phyloP scores from a whole-genome alignment of 2,113 vertebrate genomes.

The Manacus vitellinus region DNA sequence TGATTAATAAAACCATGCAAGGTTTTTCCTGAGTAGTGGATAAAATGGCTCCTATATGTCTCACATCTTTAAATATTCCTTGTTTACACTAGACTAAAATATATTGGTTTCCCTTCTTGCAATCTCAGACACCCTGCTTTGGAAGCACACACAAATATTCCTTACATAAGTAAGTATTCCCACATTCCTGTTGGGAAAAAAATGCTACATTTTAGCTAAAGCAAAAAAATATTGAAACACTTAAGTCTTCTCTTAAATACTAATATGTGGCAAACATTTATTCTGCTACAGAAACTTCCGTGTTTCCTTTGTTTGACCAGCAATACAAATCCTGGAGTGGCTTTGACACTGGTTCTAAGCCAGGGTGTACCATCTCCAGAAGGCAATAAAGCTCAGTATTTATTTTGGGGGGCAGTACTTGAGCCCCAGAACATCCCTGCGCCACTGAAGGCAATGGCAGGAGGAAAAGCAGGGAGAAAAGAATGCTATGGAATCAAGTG shows the following conservation, averaged over 20 bases:
- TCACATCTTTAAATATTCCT: background rate
- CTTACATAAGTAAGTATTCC: background rate
- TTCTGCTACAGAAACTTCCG: background rate
- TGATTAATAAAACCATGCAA: constrained; percentile 14
- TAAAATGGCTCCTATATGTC: background rate
- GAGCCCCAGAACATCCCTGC: background rate
- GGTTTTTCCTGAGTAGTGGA: background rate
- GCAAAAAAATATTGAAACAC: background rate
- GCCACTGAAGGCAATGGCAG: background rate
- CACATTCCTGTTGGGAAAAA: background rate
- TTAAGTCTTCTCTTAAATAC: background rate
- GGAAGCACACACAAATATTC: background rate
- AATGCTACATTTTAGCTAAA: background rate
- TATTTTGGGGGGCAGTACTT: background rate
- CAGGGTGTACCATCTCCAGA: background rate
- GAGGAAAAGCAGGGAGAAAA: background rate
- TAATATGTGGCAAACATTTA: constrained; percentile 32
- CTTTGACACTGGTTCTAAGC: background rate
- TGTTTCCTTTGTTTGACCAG: constrained; percentile 19
- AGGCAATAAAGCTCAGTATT: background rate
- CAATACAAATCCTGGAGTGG: background rate
- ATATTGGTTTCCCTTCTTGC: background rate
- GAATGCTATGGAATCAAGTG: background rate
- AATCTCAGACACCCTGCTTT: background rate
- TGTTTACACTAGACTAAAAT: background rate